These are phyloP conservation scores for Anolis carolinensis DNA, from an alignment of 2,113 vertebrate species.

Conservation along the genomic window DNA sequence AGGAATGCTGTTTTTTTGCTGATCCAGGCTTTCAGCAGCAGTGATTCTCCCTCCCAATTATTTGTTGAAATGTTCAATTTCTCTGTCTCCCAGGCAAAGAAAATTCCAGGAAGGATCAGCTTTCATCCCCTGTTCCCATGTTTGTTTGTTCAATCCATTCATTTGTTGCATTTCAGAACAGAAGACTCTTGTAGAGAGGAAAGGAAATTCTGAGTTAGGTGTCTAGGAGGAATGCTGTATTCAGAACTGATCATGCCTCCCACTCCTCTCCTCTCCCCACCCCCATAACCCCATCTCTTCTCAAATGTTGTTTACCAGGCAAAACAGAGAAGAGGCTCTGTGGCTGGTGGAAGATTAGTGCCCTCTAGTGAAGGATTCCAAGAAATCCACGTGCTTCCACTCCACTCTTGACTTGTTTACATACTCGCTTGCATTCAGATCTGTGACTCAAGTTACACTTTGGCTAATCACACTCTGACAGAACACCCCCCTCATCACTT, in stretches of 20 bases:
- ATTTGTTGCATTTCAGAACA: constrained; percentile 19
- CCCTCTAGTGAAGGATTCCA: constrained; percentile 65
- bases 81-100: background rate
- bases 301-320: constrained; percentile 56
- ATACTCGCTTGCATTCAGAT: background rate
- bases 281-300: background rate
- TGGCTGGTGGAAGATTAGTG: constrained; percentile 43
- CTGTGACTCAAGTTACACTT: constrained; percentile 23
- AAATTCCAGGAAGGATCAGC: background rate
- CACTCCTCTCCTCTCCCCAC: background rate
- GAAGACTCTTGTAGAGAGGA: constrained; percentile 8
- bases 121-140: too few relatives aligned
- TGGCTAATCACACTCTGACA: background rate
- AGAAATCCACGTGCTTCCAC: background rate
- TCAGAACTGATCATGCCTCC: constrained; percentile 14
- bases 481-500: background rate
- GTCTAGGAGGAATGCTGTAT: background rate
- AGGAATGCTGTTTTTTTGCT: background rate
- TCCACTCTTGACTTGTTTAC: constrained; percentile 46
- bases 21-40: background rate
- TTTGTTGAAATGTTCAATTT: background rate
- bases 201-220: background rate
- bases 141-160: background rate
- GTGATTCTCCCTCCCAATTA: too few relatives aligned
- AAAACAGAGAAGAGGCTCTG: background rate